These are phyloP conservation scores for Rhyacichthys aspro DNA, from an alignment of 2,797 vertebrate genomes.

Conservation along the genomic window DNA sequence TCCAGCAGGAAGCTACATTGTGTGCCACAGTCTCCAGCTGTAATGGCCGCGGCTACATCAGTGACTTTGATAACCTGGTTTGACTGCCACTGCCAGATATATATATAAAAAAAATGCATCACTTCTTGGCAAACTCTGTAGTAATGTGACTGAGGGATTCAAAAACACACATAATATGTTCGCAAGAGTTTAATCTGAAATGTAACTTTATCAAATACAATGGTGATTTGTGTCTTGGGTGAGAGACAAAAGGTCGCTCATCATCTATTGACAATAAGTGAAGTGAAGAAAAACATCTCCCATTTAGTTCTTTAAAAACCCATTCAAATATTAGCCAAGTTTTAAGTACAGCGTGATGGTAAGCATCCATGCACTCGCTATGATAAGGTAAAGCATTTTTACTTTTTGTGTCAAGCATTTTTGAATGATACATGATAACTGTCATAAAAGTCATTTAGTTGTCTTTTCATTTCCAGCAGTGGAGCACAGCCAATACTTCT, in stretches of 20 bases:
- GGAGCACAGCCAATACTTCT: not conserved
- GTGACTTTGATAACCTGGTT: slow-evolving; percentile 27
- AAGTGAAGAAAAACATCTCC: too few species aligned
- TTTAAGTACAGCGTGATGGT: too few species aligned
- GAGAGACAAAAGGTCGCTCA: too few species aligned
- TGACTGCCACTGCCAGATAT: slow-evolving; percentile 9
- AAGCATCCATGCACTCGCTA: too few species aligned
- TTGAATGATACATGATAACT: too few species aligned
- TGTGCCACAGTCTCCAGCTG: slow-evolving; percentile 27
- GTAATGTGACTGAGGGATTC: not conserved
- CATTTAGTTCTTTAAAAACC: too few species aligned
- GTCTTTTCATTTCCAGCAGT: not conserved
- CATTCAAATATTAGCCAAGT: too few species aligned
- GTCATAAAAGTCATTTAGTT: too few species aligned
- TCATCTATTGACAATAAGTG: too few species aligned
- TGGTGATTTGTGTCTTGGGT: too few species aligned
- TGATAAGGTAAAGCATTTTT: too few species aligned
- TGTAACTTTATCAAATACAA: not conserved
- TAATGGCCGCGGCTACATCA: slow-evolving; percentile 4
- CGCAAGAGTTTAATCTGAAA: not conserved
- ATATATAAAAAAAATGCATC: slow-evolving; percentile 9
- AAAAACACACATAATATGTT: not conserved
- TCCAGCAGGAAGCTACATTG: slow-evolving; percentile 22
- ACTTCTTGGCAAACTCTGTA: slow-evolving; percentile 3
- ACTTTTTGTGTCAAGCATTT: too few species aligned